Base-by-base conservation (phyloP, 1,140 invertebrate genomes). In the Solenopsis fugax region DNA sequence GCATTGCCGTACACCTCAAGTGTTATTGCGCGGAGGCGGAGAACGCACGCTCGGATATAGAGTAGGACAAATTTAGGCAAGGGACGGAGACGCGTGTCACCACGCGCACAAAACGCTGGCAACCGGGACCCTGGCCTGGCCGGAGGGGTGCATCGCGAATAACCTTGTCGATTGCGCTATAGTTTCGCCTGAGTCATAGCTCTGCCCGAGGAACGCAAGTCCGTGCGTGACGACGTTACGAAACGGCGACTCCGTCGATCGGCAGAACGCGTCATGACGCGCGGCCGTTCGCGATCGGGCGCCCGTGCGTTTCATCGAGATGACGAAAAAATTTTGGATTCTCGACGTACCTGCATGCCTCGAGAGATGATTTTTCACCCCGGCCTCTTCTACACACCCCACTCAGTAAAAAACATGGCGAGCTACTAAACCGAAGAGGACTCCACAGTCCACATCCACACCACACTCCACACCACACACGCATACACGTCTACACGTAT, bases 301-400 rank as follows among this genome's bases (percentile, higher is more conserved):
- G 29, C 29, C 37, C 41, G 24, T 5, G 29, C 56, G 34, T 48
- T 13, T 7, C 10, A 10, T 5, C 58, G 13, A 0, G 5, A 78
- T 2, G 34, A 45, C 9, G 16, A 24, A n/a, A 7, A 45, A 65
- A 52, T 77, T 0, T 29, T 13, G 21, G 3, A 62, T 13, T 41
- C 54, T 34, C 50, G 73, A 93, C 90, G 29, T 95, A 95, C 95
- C 94, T 95, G 94, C 94, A 95, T 95, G 91, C 93, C 95, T 93
- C 93, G 94, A 95, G 94, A 95, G 95, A 95, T 93, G 95, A 95
- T 95, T 94, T 34, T 95, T 95, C 94, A 95, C 95, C 95, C 95
- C 95, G 95, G 94, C 93, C 93, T 94, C 93, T 93, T 93, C 94
- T 95, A 95, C 93, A 95, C 95, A 95, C 94, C 94, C 94, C 94